phyloP scores from a whole-genome alignment of 2,113 vertebrate genomes.

The Recurvirostra avosetta region DNA sequence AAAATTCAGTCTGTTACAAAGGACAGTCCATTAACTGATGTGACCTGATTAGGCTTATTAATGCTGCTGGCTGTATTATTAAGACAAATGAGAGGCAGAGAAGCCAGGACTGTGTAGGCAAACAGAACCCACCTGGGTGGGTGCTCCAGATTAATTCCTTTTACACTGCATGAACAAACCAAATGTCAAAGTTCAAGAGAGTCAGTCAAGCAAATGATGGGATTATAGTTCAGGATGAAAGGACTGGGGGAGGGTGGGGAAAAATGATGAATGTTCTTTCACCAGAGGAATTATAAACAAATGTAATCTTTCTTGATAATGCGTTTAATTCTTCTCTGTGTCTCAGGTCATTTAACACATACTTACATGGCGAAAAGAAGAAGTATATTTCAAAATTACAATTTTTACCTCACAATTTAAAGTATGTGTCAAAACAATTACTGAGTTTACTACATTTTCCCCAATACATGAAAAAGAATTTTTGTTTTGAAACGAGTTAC shows the following conservation, averaged over 20 bases:
- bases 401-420: not conserved
- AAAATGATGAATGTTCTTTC: not conserved
- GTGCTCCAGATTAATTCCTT: not conserved
- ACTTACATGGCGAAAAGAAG: not conserved
- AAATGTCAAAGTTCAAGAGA: slow-evolving; percentile 2
- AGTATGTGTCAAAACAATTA: not conserved
- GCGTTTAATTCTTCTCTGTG: not conserved
- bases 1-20: not conserved
- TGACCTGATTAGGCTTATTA: not conserved
- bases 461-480: not conserved
- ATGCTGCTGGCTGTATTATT: not conserved
- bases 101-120: not conserved
- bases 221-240: slow-evolving; percentile 30
- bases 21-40: not conserved
- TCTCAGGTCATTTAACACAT: not conserved
- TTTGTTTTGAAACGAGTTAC: not conserved
- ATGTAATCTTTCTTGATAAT: not conserved
- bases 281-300: slow-evolving; percentile 18
- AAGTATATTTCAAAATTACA: not conserved
- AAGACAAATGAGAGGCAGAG: not conserved
- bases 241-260: not conserved
- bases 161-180: not conserved
- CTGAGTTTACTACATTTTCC: not conserved
- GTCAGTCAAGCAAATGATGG: not conserved
- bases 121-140: not conserved